Conservation (phyloP, 2,797 vertebrate species). For the Chelon labrosus region DNA sequence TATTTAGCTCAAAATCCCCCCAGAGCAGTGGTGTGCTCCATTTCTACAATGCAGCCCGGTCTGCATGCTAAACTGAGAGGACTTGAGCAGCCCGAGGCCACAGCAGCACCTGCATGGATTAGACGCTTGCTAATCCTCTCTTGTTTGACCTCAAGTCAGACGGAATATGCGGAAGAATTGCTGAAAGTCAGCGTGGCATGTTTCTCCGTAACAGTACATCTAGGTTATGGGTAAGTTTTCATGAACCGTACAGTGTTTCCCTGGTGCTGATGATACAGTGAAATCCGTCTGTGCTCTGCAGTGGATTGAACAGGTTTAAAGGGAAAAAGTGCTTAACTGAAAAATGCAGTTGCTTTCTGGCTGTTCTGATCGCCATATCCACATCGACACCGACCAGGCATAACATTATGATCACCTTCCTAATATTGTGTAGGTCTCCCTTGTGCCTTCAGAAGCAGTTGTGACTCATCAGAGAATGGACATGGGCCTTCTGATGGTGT, state of each 20-base stretch:
- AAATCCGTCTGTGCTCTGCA: slow-evolving; percentile 16
- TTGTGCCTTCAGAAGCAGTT: no score
- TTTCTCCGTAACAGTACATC: slow-evolving; percentile 54
- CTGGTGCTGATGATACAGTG: slow-evolving; percentile 29
- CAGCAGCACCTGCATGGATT: slow-evolving; percentile 68
- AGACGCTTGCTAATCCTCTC: slow-evolving; percentile 66
- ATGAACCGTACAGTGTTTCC: slow-evolving; percentile 31
- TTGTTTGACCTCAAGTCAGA: slow-evolving; percentile 73
- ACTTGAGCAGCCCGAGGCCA: slow-evolving; percentile 59
- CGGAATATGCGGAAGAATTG: slow-evolving; percentile 53
- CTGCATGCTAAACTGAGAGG: slow-evolving; percentile 77
- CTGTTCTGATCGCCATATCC: neutral
- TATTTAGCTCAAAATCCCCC: slow-evolving; percentile 81
- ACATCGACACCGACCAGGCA: no score
- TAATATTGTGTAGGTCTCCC: no score
- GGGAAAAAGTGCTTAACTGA: neutral
- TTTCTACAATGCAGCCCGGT: slow-evolving; percentile 55
- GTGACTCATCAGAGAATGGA: no score
- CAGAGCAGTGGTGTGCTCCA: slow-evolving; percentile 69
- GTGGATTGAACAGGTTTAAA: slow-evolving; percentile 36
- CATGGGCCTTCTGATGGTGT: no score
- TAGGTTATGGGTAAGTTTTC: slow-evolving; percentile 35
- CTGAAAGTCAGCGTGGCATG: slow-evolving; percentile 47
- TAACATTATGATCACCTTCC: no score
- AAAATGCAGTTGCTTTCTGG: neutral